Evolutionary conservation across 2,113 vertebrate genomes (phyloP), one percentile per base, ranked within the genome.

Genomic region (Hemicordylus capensis): DNA sequence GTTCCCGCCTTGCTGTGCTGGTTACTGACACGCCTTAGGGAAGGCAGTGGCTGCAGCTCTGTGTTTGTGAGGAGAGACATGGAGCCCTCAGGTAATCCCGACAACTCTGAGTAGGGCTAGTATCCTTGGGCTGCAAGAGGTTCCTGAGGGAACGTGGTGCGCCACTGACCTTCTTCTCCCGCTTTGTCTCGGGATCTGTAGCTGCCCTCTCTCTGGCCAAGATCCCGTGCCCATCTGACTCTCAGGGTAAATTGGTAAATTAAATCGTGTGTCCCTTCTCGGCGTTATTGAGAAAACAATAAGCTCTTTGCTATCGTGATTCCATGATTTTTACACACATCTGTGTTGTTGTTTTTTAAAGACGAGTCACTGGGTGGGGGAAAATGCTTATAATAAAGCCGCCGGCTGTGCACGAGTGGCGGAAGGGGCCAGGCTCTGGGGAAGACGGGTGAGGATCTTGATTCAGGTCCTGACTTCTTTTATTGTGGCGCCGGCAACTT

Each of bases 161-260:
- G 86, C 72, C 84, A 69, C 84, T 39, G 74, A 70, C 56, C 76
- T 73, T 85, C 66, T 73, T 88, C 19, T 28, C 4, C 31, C 34
- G n/a, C 42, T 28, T 3, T 2, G 48, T n/a, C 54, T 44, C 42
- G 7, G 58, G 17, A 3, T 87, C 86, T 78, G 12, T 22, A 48
- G 87, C 87, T 73, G 85, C 22, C 73, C n/a, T n/a, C n/a, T n/a
- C 86, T 81, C 77, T 89, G 54, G 46, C 6, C 76, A 89, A 84
- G 76, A 5, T 5, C 83, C 83, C 89, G 31, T 72, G 79, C 93
- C 93, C 92, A 72, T 82, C 80, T 91, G 91, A 89, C 92, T 93
- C 93, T 95, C 95, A 95, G 94, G 95, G 94, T 93, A 89, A 92
- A n/a, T n/a, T n/a, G n/a, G n/a, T n/a, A n/a, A 91, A 85, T 87